Evolutionary conservation across 2,888 invertebrate genomes (phyloP).

Genomic region (Quadroppia sp.): DNA sequence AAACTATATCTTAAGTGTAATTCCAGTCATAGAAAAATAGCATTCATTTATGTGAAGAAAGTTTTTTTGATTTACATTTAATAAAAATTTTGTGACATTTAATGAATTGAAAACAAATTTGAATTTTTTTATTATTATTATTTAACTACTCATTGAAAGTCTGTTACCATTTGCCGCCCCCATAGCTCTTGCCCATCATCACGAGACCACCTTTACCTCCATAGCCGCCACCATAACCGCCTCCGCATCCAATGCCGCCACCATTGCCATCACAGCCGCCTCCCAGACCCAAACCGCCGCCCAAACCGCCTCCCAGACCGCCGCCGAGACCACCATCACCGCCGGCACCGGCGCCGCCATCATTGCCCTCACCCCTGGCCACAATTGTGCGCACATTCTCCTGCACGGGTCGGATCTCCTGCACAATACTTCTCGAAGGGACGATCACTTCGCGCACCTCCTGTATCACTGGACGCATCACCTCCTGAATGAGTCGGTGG

Average conservation of each 20-base stretch:
- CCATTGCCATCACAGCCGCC: background rate
- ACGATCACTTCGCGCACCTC: background rate
- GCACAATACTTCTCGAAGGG: background rate
- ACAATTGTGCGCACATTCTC: background rate
- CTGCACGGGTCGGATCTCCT: slow-evolving; percentile 20
- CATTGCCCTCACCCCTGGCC: background rate
- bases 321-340: background rate
- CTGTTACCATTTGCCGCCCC: background rate
- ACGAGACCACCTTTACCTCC: no score
- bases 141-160: no score
- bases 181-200: no score
- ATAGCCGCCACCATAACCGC: background rate
- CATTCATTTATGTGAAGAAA: no score
- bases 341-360: no score
- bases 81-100: background rate
- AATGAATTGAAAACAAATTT: background rate
- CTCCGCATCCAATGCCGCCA: background rate
- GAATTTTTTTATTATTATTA: no score
- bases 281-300: background rate
- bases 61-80: no score
- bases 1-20: no score
- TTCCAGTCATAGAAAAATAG: no score
- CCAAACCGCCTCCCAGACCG: background rate
- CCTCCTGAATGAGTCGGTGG: background rate
- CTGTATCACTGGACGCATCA: background rate